Evolutionary conservation across 2,113 vertebrate genomes (phyloP).

Genomic region (Saguinus imperator): DNA sequence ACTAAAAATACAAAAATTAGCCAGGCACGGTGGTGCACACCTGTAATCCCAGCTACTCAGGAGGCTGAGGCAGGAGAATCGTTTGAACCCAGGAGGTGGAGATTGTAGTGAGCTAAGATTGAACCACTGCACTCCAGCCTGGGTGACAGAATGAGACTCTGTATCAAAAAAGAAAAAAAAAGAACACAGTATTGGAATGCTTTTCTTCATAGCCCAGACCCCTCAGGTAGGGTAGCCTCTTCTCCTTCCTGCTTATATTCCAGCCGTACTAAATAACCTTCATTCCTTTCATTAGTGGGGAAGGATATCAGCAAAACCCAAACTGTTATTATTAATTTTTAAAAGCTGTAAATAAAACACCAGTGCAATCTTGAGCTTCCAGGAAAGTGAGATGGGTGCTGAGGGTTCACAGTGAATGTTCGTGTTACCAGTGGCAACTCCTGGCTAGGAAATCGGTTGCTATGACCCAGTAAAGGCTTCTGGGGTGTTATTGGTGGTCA

Average conservation of each 20-base stretch:
- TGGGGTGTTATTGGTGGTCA: not conserved
- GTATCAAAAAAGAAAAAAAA: too few species aligned
- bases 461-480: not conserved
- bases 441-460: not conserved
- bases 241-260: not conserved
- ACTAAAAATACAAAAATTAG: too few species aligned
- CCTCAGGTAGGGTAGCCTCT: accelerated
- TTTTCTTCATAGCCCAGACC: not conserved
- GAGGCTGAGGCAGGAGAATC: too few species aligned
- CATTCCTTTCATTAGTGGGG: not conserved
- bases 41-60: too few species aligned
- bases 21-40: accelerated
- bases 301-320: not conserved
- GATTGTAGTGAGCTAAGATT: too few species aligned
- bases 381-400: not conserved
- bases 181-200: not conserved
- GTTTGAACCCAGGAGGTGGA: too few species aligned
- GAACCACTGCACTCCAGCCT: too few species aligned
- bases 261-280: not conserved
- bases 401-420: not conserved
- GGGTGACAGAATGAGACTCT: too few species aligned
- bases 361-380: not conserved
- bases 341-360: not conserved
- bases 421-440: not conserved
- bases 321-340: not conserved